phyloP scores from a whole-genome alignment of 2,888 invertebrate species.

The Epinotia nisella region DNA sequence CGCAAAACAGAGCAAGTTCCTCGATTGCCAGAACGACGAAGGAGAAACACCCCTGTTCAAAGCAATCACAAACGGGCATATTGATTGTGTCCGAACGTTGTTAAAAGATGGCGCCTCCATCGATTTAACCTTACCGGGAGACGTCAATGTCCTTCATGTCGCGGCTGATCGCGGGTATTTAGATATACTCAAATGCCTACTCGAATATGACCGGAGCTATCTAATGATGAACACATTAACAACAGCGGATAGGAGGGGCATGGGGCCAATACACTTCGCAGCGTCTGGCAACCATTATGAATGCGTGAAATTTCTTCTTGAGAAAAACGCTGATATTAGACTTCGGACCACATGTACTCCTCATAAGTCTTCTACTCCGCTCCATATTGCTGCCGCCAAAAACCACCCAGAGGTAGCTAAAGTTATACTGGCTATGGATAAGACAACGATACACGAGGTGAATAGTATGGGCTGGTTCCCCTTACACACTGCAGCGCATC shows the following conservation, averaged over 20 bases:
- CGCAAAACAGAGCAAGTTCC: constrained; percentile 75
- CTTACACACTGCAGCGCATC: constrained; percentile 79
- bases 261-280: constrained; percentile 83
- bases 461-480: constrained; percentile 72
- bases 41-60: constrained; percentile 81
- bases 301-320: constrained; percentile 76
- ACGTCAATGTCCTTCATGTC: constrained; percentile 85
- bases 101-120: constrained; percentile 77
- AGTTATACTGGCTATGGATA: constrained; percentile 70
- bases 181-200: constrained; percentile 81
- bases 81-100: constrained; percentile 74
- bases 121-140: constrained; percentile 71
- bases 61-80: constrained; percentile 72
- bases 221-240: constrained; percentile 66
- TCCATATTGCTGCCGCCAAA: constrained; percentile 77
- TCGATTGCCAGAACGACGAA: constrained; percentile 75
- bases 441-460: constrained; percentile 73
- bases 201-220: constrained; percentile 72
- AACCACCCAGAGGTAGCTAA: constrained; percentile 71
- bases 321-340: constrained; percentile 75
- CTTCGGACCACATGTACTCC: constrained; percentile 73
- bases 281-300: constrained; percentile 78
- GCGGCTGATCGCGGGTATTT: constrained; percentile 84
- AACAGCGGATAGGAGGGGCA: constrained; percentile 71
- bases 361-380: constrained; percentile 72